These are phyloP conservation scores for Agriopis leucophaearia DNA, from an alignment of 2,888 invertebrate genomes.

Conservation along the genomic window DNA sequence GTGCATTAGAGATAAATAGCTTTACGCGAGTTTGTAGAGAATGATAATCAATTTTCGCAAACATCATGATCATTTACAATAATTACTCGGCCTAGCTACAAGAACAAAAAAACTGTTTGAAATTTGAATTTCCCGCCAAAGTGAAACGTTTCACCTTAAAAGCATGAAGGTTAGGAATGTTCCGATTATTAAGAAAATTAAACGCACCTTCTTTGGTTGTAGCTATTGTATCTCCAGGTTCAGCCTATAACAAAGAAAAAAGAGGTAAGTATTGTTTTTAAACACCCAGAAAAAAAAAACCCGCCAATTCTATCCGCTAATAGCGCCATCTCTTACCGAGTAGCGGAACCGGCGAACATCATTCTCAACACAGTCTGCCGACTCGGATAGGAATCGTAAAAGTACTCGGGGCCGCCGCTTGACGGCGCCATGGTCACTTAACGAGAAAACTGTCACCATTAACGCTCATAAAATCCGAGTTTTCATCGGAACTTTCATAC, in stretches of 20 bases:
- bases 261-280: too few relatives aligned
- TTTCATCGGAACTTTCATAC: slow-evolving; percentile 36
- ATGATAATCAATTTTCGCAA: too few relatives aligned
- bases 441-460: slow-evolving; percentile 90
- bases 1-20: too few relatives aligned
- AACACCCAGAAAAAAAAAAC: slow-evolving; percentile 49
- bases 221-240: slow-evolving; percentile 92
- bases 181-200: neutral
- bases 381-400: slow-evolving; percentile 72
- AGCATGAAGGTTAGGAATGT: too few relatives aligned
- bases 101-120: too few relatives aligned
- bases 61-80: too few relatives aligned
- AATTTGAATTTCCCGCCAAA: too few relatives aligned
- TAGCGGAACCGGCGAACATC: slow-evolving; percentile 68
- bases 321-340: slow-evolving; percentile 83
- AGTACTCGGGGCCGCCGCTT: slow-evolving; percentile 85
- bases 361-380: slow-evolving; percentile 57
- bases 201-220: slow-evolving; percentile 94
- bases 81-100: too few relatives aligned
- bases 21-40: too few relatives aligned
- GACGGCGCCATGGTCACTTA: slow-evolving; percentile 87
- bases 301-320: neutral
- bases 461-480: slow-evolving; percentile 73
- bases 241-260: slow-evolving; percentile 84
- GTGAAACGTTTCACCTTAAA: too few relatives aligned